These are phyloP conservation scores for Pagetopsis macropterus DNA, from an alignment of 2,797 vertebrate genomes.

Conservation along the genomic window DNA sequence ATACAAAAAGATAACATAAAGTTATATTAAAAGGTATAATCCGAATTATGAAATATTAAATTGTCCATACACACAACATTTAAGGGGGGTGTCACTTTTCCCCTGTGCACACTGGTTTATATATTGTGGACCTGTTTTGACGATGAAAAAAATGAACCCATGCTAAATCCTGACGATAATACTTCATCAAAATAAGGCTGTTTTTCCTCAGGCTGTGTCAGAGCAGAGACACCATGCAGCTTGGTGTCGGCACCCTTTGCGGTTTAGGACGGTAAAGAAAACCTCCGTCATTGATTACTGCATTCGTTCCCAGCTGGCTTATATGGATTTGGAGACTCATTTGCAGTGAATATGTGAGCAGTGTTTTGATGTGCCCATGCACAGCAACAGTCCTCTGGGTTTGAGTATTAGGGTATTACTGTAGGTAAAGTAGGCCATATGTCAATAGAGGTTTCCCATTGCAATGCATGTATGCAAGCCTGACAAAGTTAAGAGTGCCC, in stretches of 20 bases:
- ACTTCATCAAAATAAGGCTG: conserved; percentile 30
- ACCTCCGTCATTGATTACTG: conserved; percentile 44
- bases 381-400: conserved; percentile 44
- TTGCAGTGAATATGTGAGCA: conserved; percentile 63
- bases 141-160: conserved; percentile 33
- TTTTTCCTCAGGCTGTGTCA: conserved; percentile 28
- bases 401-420: conserved; percentile 57
- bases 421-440: conserved; percentile 56
- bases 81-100: conserved; percentile 24
- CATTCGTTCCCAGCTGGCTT: conserved; percentile 60
- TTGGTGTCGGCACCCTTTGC: conserved; percentile 34
- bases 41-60: conserved; percentile 34
- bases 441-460: conserved; percentile 58
- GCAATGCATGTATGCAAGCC: conserved; percentile 33
- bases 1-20: not conserved
- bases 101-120: conserved; percentile 4
- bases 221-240: conserved; percentile 34
- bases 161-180: conserved; percentile 4
- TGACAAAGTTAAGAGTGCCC: conserved; percentile 26
- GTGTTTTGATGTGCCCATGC: conserved; percentile 48
- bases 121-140: not conserved
- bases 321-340: conserved; percentile 68
- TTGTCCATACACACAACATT: conserved; percentile 24
- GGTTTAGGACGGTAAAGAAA: conserved; percentile 47
- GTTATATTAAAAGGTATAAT: conserved; percentile 31